These are phyloP conservation scores for Corythornis leucogaster DNA, from an alignment of 2,797 vertebrate genomes.

Conservation along the genomic window DNA sequence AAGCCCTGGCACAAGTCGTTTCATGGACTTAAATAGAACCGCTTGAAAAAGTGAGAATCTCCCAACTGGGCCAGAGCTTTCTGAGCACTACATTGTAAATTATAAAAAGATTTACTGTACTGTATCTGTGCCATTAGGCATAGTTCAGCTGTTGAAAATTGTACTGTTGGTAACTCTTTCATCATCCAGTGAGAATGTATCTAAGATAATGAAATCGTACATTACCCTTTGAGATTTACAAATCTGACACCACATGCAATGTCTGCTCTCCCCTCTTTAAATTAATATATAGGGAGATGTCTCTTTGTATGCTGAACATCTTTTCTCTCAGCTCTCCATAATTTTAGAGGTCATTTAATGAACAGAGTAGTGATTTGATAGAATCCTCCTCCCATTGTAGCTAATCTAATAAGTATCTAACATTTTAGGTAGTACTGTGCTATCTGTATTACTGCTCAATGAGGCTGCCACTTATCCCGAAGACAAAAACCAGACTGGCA, in stretches of 20 bases:
- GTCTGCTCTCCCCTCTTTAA: conserved; percentile 17
- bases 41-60: conserved; percentile 19
- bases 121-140: neutral
- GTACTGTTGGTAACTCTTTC: conserved; percentile 21
- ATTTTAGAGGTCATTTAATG: conserved; percentile 53
- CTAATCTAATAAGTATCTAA: conserved; percentile 37
- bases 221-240: conserved; percentile 26
- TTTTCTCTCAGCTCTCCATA: neutral
- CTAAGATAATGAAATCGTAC: conserved; percentile 8
- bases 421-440: neutral
- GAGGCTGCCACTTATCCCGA: conserved; percentile 4
- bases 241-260: neutral
- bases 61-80: neutral
- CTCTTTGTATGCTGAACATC: neutral
- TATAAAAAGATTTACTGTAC: conserved; percentile 23
- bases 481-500: conserved; percentile 47
- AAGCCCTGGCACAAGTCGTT: neutral
- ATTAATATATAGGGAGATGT: conserved; percentile 9
- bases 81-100: conserved; percentile 13
- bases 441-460: neutral
- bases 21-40: conserved; percentile 35
- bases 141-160: conserved; percentile 18
- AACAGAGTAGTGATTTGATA: conserved; percentile 8
- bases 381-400: conserved; percentile 4
- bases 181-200: conserved; percentile 20